A percentile compares a stretch with the other conserved stretches of the same genome.
phyloP scores from a whole-genome alignment of 2,888 invertebrate genomes.

The Sthenelais limicola region DNA sequence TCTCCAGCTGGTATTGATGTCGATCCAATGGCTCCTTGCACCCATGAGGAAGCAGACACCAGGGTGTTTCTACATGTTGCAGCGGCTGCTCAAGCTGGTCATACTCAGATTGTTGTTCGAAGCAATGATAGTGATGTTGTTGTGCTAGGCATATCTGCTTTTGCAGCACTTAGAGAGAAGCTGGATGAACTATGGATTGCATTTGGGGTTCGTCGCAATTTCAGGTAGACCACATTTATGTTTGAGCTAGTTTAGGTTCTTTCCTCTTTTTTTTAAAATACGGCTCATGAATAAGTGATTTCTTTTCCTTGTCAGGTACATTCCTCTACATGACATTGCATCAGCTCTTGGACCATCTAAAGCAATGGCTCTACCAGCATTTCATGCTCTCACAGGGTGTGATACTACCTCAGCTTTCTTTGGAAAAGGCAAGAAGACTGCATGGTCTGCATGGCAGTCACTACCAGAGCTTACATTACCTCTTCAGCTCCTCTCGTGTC shows the following conservation, averaged over 20 bases:
- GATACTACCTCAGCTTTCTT: slow-evolving; percentile 9
- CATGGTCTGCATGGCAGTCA: slow-evolving; percentile 23
- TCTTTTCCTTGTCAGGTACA: too few relatives aligned
- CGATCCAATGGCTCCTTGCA: too few relatives aligned
- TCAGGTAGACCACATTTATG: not conserved
- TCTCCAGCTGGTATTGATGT: not conserved
- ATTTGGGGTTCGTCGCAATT: too few relatives aligned
- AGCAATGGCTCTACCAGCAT: not conserved
- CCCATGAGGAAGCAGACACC: too few relatives aligned
- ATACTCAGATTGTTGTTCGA: not conserved
- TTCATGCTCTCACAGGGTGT: slow-evolving; percentile 31
- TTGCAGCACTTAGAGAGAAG: not conserved
- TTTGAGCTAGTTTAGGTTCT: too few relatives aligned
- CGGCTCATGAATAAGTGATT: too few relatives aligned
- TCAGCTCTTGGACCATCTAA: not conserved
- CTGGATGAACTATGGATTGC: not conserved
- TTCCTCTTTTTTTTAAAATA: too few relatives aligned
- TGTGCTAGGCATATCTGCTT: too few relatives aligned
- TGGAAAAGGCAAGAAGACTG: slow-evolving; percentile 16
- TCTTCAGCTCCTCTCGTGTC: not conserved
- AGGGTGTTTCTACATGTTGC: not conserved
- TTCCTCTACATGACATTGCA: slow-evolving; percentile 2
- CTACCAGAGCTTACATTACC: slow-evolving; percentile 11
- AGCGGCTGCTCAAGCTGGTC: not conserved
- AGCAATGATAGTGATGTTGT: too few relatives aligned